Evolutionary conservation across 30 jellyfish, hydroid and myxozoan genomes (phyloP), one percentile per base, ranked within the genome.

Genomic region (Hydractinia symbiolongicarpus): DNA sequence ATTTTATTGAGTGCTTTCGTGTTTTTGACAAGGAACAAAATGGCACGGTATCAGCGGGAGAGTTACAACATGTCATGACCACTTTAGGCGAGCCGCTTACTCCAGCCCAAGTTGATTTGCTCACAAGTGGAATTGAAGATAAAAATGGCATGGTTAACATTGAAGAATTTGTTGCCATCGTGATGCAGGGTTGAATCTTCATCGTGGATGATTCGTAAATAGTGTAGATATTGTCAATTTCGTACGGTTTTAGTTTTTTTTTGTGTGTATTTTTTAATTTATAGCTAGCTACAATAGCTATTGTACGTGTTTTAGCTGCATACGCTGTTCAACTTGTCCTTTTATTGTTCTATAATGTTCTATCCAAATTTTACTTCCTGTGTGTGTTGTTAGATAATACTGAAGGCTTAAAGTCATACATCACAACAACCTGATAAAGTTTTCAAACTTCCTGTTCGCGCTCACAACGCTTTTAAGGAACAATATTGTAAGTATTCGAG

Each of bases 1-100:
- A 91, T 79, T 91, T 91, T 76, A 91, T 87, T 5, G 98, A 91
- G 77, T 91, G 98, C 78, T 91, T 91, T 83, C 98, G 98, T n/a
- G 95, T 91, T 54, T 91, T 91, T 50, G 98, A 91, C 68, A 86
- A 84, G 55, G 98, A 91, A 77, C 96, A 90, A 72, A 86, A 90
- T 15, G 98, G 98, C 79, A 86, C 84, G 52, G 86, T 91, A 54
- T 81, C 95, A 17, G 98, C 98, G 19, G 98, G 98, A 16, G 98
- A 91, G 82, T 92, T 91, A 13, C 98, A 91, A 54, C 98, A 91
- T 61, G 98, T 91, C 55, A 86, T 91, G 64, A 91, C 98, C 50
- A 86, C 96, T 49, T 84, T 91, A 5, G 98, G 98, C 4, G 98
- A 91, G 68, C 60, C 96, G 49, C 86, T 91, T 6, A 83, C 98